These are phyloP conservation scores for Hestina assimilis DNA, from an alignment of 1,140 invertebrate species.

Conservation along the genomic window DNA sequence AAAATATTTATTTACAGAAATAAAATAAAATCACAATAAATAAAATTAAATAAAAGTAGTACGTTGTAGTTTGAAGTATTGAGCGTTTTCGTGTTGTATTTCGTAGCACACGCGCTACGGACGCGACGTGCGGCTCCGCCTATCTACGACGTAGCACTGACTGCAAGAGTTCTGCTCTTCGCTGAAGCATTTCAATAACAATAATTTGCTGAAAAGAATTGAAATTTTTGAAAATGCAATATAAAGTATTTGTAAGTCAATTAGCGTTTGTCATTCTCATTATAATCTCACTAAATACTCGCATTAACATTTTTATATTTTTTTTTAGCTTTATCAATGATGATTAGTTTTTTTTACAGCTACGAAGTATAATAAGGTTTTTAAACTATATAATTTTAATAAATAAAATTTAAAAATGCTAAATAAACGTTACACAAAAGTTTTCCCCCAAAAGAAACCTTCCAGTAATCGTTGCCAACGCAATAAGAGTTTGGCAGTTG, in stretches of 20 bases:
- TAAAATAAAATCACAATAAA: slow-evolving; percentile 8
- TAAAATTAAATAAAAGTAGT: slow-evolving; percentile 8
- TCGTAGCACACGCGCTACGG: slow-evolving; percentile 32
- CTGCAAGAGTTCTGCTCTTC: slow-evolving; percentile 10
- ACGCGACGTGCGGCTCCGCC: slow-evolving; percentile 49
- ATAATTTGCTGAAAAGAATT: neutral
- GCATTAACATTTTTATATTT: no score
- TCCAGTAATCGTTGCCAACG: neutral
- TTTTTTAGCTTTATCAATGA: no score
- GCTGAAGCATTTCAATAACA: neutral
- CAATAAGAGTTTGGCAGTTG: neutral
- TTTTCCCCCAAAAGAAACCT: neutral
- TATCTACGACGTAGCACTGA: slow-evolving; percentile 60
- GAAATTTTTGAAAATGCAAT: no score
- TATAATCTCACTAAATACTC: no score
- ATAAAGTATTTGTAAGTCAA: no score
- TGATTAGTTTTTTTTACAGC: no score
- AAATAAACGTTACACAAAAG: neutral
- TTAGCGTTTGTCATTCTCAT: no score
- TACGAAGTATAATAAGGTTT: neutral
- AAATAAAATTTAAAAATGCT: neutral
- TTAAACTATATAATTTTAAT: no score
- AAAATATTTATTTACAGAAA: neutral
- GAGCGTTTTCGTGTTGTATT: slow-evolving; percentile 27
- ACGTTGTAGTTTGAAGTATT: slow-evolving; percentile 1